Evolutionary conservation across 2,797 vertebrate species (phyloP), one percentile per base, ranked within the genome.

Genomic region (Monodelphis domestica): DNA sequence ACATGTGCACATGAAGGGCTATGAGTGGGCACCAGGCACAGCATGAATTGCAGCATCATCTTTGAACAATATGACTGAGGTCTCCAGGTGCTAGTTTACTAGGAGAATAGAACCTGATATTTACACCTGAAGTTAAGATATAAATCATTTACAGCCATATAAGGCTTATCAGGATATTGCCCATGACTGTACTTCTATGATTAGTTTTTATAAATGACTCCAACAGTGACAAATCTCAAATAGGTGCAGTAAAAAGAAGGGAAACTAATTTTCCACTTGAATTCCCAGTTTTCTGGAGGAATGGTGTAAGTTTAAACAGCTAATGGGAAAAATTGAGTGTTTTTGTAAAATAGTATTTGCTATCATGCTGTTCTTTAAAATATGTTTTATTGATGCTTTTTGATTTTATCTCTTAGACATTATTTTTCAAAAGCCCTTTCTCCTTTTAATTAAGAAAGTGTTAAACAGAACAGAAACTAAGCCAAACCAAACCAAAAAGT

Each of bases 191-290:
- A 3, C 33, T 53, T 29, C 38, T 7, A 88, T 15, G 51, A 14
- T 51, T 92, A 28, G 88, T 63, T 57, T 59, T 53, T 91, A 87
- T 51, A 38, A 53, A 91, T 38, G 53, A 57, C 15, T 91, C 26
- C 33, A 87, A n/a, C 55, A 78, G 21, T 78, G 7, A 38, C 30
- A 95, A 94, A 94, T 92, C 54, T 24, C 24, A 59, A 84, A 78
- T 17, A 17, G 14, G 2, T 57, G 55, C 54, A 56, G 92, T 63
- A 50, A 70, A 90, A 90, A n/a, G n/a, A 91, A 88, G n/a, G 92
- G 91, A 92, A 92, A 54, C 10, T 14, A 7, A 90, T 54, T 84
- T 84, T 84, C 3, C 54, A 17, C 92, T 95, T 54, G 55, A 94
- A 91, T 51, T 28, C 1, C 33, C 53, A 70, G 38, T 30, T 91